phyloP scores from a whole-genome alignment of 2,888 invertebrate species.

The Nebria salina region DNA sequence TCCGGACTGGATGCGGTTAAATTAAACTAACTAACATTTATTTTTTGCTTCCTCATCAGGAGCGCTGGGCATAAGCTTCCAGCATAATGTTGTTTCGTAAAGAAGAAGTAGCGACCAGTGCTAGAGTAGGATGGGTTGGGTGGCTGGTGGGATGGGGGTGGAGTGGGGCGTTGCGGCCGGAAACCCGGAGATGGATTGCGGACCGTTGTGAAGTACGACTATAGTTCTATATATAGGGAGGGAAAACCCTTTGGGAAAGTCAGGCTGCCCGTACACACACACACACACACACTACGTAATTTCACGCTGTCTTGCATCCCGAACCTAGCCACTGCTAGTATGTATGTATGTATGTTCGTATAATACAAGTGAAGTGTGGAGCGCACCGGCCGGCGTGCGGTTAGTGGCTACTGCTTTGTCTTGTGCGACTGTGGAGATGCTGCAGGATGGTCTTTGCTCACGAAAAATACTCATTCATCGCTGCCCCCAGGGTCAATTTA shows the following conservation, averaged over 20 bases:
- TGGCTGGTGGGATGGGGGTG: conserved; percentile 14
- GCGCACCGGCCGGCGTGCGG: background rate
- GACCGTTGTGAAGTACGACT: conserved; percentile 46
- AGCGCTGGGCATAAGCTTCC: too few relatives aligned
- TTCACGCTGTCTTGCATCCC: conserved; percentile 69
- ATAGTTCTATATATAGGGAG: conserved; percentile 16
- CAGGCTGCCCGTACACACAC: conserved; percentile 35
- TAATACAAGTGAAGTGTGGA: conserved; percentile 5
- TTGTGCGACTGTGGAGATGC: too few relatives aligned
- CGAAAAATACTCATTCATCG: too few relatives aligned
- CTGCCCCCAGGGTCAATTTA: too few relatives aligned
- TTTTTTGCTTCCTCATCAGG: too few relatives aligned
- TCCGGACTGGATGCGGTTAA: too few relatives aligned
- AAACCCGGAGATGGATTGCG: conserved; percentile 46
- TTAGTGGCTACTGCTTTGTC: too few relatives aligned
- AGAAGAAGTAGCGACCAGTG: too few relatives aligned
- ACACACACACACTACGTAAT: conserved; percentile 58
- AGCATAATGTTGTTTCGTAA: too few relatives aligned
- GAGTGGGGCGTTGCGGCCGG: conserved; percentile 42
- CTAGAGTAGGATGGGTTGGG: conserved; percentile 16
- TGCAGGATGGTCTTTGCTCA: too few relatives aligned
- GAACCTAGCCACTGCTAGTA: conserved; percentile 57
- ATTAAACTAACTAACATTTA: too few relatives aligned
- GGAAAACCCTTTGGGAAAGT: conserved; percentile 45
- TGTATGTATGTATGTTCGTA: conserved; percentile 23